phyloP scores from a whole-genome alignment of 2,797 vertebrate genomes.

The Valencia hispanica region DNA sequence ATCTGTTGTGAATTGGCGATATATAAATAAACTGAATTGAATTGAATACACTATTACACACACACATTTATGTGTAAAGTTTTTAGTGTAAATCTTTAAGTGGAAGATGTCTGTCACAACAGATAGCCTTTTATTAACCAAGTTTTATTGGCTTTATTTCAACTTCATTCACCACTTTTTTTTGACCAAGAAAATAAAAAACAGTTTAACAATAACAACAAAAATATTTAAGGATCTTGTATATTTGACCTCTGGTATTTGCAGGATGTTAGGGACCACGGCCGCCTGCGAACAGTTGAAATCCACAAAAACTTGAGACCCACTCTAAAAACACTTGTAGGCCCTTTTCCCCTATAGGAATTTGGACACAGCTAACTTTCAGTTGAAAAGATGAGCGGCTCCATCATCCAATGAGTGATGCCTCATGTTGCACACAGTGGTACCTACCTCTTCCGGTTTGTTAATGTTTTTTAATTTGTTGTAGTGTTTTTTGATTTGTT shows the following conservation, averaged over 20 bases:
- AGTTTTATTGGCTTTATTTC: background rate
- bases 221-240: too few relatives aligned
- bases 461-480: too few relatives aligned
- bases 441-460: too few relatives aligned
- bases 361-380: too few relatives aligned
- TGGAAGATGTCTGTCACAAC: background rate
- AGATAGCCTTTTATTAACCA: background rate
- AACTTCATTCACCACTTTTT: background rate
- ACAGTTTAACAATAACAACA: background rate
- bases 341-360: too few relatives aligned
- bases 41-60: background rate
- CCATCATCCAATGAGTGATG: too few relatives aligned
- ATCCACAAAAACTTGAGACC: background rate
- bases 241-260: background rate
- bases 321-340: background rate
- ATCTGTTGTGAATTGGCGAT: too few relatives aligned
- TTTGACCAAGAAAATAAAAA: background rate
- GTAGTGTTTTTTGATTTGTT: too few relatives aligned
- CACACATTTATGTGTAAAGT: background rate
- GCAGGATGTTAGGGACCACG: too few relatives aligned
- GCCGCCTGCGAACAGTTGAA: background rate
- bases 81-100: background rate
- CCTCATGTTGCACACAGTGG: too few relatives aligned
- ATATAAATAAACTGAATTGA: too few relatives aligned
- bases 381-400: too few relatives aligned